phyloP scores from a whole-genome alignment of 2,113 vertebrate genomes.

The Petroica traversi region DNA sequence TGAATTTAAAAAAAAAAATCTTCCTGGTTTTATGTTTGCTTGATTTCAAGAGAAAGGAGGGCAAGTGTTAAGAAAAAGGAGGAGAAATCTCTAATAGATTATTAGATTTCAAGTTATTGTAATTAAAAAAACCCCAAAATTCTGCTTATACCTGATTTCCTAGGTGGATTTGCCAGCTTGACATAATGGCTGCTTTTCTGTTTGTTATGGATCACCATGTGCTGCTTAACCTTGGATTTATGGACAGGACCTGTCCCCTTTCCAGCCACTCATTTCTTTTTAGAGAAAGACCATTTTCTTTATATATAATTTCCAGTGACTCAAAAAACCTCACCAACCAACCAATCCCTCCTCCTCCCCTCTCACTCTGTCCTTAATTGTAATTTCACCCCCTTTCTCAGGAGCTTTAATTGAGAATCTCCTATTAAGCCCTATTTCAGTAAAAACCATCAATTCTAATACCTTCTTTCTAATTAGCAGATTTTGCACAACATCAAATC shows the following conservation, averaged over 20 bases:
- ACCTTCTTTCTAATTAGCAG: conserved; percentile 31
- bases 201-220: background rate
- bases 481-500: conserved; percentile 36
- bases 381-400: conserved; percentile 1
- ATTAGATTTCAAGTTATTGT: background rate
- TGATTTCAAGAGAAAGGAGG: background rate
- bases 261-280: background rate
- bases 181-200: background rate
- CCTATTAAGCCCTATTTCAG: background rate
- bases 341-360: background rate
- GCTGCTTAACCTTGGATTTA: background rate
- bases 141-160: background rate
- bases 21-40: background rate
- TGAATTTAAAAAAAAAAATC: background rate
- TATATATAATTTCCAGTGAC: background rate
- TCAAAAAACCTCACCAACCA: background rate
- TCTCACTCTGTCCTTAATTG: background rate
- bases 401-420: conserved; percentile 8
- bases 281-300: background rate
- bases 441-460: conserved; percentile 17
- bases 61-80: background rate
- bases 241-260: background rate
- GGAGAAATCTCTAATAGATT: background rate
- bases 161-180: background rate
- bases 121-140: background rate